phyloP scores from a whole-genome alignment of 2,888 invertebrate species.

The Hofmannophila pseudospretella region DNA sequence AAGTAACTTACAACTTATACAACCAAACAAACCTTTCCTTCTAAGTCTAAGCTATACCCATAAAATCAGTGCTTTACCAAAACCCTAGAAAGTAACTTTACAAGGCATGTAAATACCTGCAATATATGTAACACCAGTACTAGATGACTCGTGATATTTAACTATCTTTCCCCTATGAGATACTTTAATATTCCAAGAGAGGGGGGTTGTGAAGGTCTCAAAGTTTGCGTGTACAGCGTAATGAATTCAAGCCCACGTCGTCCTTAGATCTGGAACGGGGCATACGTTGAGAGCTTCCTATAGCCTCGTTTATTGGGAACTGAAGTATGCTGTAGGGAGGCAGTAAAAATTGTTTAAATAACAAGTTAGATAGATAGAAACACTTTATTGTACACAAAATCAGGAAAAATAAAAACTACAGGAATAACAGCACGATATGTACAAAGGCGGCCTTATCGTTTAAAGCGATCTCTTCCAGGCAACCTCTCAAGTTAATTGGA shows the following conservation, averaged over 20 bases:
- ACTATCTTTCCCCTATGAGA: background rate
- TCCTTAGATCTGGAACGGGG: conserved; percentile 4
- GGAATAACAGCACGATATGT: too few species aligned
- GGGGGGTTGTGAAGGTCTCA: background rate
- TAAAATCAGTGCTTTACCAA: background rate
- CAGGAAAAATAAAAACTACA: too few species aligned
- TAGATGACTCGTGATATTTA: background rate
- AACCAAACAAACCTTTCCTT: too few species aligned
- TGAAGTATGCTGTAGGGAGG: background rate
- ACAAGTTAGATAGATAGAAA: too few species aligned
- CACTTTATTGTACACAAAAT: too few species aligned
- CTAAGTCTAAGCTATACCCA: too few species aligned
- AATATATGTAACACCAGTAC: background rate
- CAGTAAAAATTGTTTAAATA: too few species aligned
- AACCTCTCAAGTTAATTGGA: too few species aligned
- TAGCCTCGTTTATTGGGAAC: conserved; percentile 3
- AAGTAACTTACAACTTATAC: too few species aligned
- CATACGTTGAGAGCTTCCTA: conserved; percentile 3
- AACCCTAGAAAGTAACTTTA: background rate
- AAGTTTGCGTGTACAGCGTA: background rate
- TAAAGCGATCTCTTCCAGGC: too few species aligned
- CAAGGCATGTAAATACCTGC: background rate
- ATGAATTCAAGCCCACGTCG: conserved; percentile 6
- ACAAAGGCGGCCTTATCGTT: too few species aligned
- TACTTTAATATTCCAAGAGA: background rate